Evolutionary conservation across 1,140 invertebrate species (phyloP), one percentile per base, ranked within the genome.

Genomic region (Steinernema khuongi): DNA sequence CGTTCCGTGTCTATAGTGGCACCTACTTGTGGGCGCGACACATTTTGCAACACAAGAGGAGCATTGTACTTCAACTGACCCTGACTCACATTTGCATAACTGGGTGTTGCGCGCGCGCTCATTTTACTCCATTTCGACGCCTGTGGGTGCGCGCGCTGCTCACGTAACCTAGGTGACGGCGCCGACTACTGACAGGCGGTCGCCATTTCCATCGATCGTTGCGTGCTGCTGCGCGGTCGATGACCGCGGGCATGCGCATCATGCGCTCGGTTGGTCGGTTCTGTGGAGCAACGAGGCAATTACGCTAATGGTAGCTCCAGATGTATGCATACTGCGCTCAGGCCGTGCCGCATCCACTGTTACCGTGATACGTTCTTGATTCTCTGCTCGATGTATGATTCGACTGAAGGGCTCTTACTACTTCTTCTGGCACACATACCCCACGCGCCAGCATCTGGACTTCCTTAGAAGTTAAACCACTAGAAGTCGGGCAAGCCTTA

Each of bases 1-100:
- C 50, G 14, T 60, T 11, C 50, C 14, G 14, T 60, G 14, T 7
- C 50, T 60, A n/a, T 60, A n/a, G 50, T 60, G 50, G 50, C 50
- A 60, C 50, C 36, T 41, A 41, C 7, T 7, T 11, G 36, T n/a
- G 36, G 14, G 22, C 50, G 50, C 50, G 50, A 60, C 50, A 60
- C 50, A 60, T 60, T 60, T 60, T 22, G 50, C 50, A 60, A 60
- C 50, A 60, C 7, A 60, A 26, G 14, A n/a, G 7, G 50, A 14
- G 50, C 22, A 60, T 60, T 60, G 50, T 60, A 4, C 19, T 22
- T 26, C 14, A 4, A 11, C 14, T 60, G 50, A 60, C 50, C 50
- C 50, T 60, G 50, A 60, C 50, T 60, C 50, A 60, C 50, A 60
- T 60, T 60, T 60, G 50, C 50, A 60, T 60, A 60, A 60, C 11